Conservation (phyloP, 2,888 invertebrate genomes). For the Sinotaia quadrata region DNA sequence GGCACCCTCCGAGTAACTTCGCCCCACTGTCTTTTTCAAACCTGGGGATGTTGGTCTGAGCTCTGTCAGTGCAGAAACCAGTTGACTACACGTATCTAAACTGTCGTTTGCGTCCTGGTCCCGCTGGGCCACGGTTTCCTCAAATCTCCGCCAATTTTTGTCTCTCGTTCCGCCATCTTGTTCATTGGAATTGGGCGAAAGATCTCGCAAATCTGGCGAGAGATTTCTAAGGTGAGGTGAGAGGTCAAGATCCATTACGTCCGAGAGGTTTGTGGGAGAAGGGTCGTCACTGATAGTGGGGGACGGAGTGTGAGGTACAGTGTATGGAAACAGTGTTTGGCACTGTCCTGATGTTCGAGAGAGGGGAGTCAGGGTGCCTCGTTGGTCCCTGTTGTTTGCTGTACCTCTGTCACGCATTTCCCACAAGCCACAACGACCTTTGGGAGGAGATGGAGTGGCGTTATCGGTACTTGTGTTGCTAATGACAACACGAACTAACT, state of each 20-base stretch:
- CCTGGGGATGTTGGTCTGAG: not conserved
- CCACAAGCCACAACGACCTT: too few relatives aligned
- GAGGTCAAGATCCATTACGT: slow-evolving; percentile 1
- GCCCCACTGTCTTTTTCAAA: slow-evolving; percentile 12
- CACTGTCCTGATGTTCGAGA: too few relatives aligned
- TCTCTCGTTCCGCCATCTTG: not conserved
- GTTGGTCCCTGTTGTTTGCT: too few relatives aligned
- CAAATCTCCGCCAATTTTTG: slow-evolving; percentile 15
- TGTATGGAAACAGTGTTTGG: too few relatives aligned
- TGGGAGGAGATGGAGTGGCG: too few relatives aligned
- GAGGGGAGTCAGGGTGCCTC: too few relatives aligned
- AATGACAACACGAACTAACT: too few relatives aligned
- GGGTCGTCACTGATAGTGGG: slow-evolving; percentile 21
- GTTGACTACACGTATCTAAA: slow-evolving; percentile 18
- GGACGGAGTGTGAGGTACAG: slow-evolving; percentile 5
- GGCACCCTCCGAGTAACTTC: slow-evolving; percentile 24
- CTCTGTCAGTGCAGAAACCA: slow-evolving; percentile 24
- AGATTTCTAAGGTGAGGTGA: slow-evolving; percentile 1
- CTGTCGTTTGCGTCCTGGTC: slow-evolving; percentile 22
- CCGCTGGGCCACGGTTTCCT: slow-evolving; percentile 7
- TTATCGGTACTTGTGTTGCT: too few relatives aligned
- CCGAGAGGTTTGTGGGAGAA: not conserved
- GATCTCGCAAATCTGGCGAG: not conserved
- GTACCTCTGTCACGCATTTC: too few relatives aligned
- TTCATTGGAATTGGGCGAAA: not conserved